phyloP scores from a whole-genome alignment of 2,113 vertebrate genomes.

The Chloroceryle aenea region DNA sequence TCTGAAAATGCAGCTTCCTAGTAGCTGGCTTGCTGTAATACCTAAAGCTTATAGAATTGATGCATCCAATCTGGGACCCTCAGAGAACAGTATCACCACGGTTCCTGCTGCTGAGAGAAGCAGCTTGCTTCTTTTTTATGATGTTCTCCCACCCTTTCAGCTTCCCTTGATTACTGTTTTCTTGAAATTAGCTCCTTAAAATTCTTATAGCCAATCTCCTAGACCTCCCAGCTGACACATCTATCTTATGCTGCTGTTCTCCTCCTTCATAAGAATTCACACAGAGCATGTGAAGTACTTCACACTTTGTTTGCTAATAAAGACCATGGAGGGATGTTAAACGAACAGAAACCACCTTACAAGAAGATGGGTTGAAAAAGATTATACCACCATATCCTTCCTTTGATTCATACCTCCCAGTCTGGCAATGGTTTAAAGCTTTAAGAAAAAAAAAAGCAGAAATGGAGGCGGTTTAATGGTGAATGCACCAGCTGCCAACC shows the following conservation, averaged over 20 bases:
- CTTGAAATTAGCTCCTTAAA: conserved; percentile 57
- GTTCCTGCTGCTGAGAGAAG: background rate
- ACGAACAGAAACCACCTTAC: background rate
- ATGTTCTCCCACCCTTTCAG: background rate
- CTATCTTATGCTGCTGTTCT: conserved; percentile 6
- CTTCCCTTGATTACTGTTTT: conserved; percentile 30
- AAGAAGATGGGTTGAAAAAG: background rate
- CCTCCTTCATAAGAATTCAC: conserved; percentile 40
- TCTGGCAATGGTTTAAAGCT: background rate
- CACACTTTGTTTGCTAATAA: conserved; percentile 53
- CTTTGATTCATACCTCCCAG: background rate
- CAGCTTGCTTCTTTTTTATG: conserved; percentile 7
- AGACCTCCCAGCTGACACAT: conserved; percentile 41
- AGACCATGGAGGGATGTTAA: conserved; percentile 43
- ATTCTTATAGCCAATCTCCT: conserved; percentile 26
- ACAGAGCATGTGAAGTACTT: background rate
- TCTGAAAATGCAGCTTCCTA: background rate
- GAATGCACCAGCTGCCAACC: background rate
- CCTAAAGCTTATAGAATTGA: background rate
- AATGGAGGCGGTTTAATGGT: background rate
- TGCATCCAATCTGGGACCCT: background rate
- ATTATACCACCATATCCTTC: background rate
- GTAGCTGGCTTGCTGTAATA: background rate
- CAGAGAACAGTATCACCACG: background rate
- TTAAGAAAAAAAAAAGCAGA: background rate